Conservation (phyloP, 2,113 vertebrate genomes). For the Gambusia holbrooki region DNA sequence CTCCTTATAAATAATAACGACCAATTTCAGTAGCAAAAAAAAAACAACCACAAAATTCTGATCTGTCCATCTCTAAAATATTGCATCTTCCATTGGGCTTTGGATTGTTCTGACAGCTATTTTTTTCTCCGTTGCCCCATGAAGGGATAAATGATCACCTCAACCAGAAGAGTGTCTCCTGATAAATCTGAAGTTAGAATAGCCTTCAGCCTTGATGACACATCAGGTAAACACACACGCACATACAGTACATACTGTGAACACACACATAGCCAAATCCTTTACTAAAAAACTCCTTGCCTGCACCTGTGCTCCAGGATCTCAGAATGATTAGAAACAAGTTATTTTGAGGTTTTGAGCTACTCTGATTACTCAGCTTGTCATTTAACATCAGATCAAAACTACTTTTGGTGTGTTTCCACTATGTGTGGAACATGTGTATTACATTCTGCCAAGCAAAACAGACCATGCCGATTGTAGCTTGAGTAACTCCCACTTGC, state of each 20-base stretch:
- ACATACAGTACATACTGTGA: constrained; percentile 15
- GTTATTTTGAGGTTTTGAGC: constrained; percentile 35
- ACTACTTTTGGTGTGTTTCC: constrained; percentile 51
- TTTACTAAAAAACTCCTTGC: not conserved
- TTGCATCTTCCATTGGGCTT: not conserved
- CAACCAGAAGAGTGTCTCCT: constrained; percentile 91
- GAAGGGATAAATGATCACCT: constrained; percentile 98
- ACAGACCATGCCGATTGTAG: constrained; percentile 62
- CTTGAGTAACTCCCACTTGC: constrained; percentile 34
- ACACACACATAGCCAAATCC: constrained; percentile 7
- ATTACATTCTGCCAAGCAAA: constrained; percentile 71
- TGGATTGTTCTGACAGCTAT: constrained; percentile 47
- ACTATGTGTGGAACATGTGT: constrained; percentile 63
- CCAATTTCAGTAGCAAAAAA: not conserved
- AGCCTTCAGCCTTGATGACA: constrained; percentile 92
- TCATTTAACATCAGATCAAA: constrained; percentile 32
- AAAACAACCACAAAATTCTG: not conserved
- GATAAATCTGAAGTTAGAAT: constrained; percentile 95
- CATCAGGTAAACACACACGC: constrained; percentile 83
- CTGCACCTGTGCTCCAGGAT: constrained; percentile 23
- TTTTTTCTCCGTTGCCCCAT: constrained; percentile 38
- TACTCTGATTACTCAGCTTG: constrained; percentile 11
- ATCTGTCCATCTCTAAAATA: not conserved
- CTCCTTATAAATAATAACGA: not conserved
- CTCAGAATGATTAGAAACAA: constrained; percentile 16